Evolutionary conservation across 2,797 vertebrate genomes (phyloP).

Genomic region (Clarias pachynema): DNA sequence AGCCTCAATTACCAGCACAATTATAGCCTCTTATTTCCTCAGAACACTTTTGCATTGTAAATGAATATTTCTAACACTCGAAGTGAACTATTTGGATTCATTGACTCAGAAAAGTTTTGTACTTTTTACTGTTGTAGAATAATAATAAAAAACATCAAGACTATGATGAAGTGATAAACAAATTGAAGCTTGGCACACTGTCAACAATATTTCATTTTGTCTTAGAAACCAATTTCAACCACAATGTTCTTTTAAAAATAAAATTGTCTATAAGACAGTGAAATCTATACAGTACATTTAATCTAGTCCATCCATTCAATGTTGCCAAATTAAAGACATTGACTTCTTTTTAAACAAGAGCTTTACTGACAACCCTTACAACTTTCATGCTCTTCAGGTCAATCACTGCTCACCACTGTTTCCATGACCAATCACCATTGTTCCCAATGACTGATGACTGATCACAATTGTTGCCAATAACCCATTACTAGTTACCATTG

Average conservation of each 20-base stretch:
- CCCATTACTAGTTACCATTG: no score
- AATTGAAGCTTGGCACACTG: background rate
- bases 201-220: background rate
- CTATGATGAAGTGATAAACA: background rate
- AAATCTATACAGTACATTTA: background rate
- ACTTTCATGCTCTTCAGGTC: background rate
- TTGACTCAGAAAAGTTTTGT: background rate
- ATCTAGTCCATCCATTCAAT: background rate
- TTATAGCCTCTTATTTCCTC: background rate
- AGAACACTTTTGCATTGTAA: background rate
- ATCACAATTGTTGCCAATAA: background rate
- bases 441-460: background rate
- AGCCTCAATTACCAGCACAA: background rate
- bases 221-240: no score
- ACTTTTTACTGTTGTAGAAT: background rate
- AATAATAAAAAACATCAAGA: background rate
- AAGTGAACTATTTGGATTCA: background rate
- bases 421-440: background rate
- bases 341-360: background rate
- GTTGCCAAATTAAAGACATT: background rate
- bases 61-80: background rate
- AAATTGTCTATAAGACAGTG: no score
- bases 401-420: background rate
- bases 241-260: no score
- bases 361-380: background rate